phyloP scores from a whole-genome alignment of 2,797 vertebrate species.

The Neostethus bicornis region DNA sequence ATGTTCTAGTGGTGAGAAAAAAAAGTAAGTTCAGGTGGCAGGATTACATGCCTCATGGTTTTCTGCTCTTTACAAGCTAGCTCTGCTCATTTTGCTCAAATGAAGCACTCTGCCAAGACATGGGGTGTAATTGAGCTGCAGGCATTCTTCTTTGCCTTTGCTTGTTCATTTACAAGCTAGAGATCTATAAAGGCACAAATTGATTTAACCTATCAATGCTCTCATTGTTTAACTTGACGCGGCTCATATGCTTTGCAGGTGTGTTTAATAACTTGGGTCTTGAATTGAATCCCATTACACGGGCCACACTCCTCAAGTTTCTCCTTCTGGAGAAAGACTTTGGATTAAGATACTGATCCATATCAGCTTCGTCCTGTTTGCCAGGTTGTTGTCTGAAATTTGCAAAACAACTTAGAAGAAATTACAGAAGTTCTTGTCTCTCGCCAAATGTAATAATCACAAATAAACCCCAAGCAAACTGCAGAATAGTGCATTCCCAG shows the following conservation, averaged over 20 bases:
- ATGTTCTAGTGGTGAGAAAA: slow-evolving; percentile 43
- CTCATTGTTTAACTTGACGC: slow-evolving; percentile 76
- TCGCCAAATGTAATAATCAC: slow-evolving; percentile 61
- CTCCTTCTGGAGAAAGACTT: slow-evolving; percentile 46
- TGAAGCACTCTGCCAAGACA: slow-evolving; percentile 53
- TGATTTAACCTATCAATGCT: slow-evolving; percentile 79
- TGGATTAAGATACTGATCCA: slow-evolving; percentile 31
- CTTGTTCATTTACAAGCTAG: slow-evolving; percentile 62
- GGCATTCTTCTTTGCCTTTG: slow-evolving; percentile 53
- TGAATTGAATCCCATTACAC: slow-evolving; percentile 53
- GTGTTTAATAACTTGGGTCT: slow-evolving; percentile 74
- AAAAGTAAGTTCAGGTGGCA: slow-evolving; percentile 45
- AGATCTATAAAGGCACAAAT: slow-evolving; percentile 79
- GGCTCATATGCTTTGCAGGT: slow-evolving; percentile 76
- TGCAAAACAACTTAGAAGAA: slow-evolving; percentile 22
- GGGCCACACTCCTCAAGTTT: slow-evolving; percentile 69
- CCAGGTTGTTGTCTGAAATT: slow-evolving; percentile 8
- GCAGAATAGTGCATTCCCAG: slow-evolving; percentile 72
- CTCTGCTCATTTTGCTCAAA: slow-evolving; percentile 52
- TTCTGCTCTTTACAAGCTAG: slow-evolving; percentile 73
- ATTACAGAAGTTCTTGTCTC: slow-evolving; percentile 17
- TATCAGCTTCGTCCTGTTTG: slow-evolving; percentile 26
- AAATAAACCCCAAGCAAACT: slow-evolving; percentile 67
- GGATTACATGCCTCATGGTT: slow-evolving; percentile 63
- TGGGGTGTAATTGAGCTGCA: slow-evolving; percentile 68